phyloP scores from a whole-genome alignment of 2,797 vertebrate genomes.

The Balearica regulorum region DNA sequence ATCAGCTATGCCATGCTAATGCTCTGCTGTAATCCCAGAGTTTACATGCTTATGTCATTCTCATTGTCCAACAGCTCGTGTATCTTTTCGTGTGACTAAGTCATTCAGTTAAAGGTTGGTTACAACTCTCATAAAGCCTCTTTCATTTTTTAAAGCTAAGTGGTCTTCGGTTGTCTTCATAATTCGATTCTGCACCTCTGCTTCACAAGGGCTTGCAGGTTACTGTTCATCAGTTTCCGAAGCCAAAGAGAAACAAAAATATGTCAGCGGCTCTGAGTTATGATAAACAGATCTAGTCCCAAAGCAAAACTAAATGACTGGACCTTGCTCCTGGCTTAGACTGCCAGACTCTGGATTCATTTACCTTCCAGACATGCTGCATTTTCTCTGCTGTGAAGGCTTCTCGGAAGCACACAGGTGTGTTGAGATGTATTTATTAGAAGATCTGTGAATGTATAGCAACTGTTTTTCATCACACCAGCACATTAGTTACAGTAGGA shows the following conservation, averaged over 20 bases:
- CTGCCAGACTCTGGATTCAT: background rate
- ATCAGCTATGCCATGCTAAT: constrained; percentile 18
- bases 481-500: background rate
- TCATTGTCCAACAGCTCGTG: background rate
- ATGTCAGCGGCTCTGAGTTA: constrained; percentile 7
- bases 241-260: constrained; percentile 26
- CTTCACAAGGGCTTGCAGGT: background rate
- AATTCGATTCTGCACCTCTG: background rate
- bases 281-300: background rate
- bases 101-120: background rate
- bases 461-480: background rate
- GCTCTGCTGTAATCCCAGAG: background rate
- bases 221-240: background rate
- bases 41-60: background rate
- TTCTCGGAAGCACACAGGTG: background rate
- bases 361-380: background rate
- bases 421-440: background rate
- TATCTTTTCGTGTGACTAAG: background rate
- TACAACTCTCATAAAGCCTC: background rate
- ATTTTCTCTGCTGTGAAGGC: background rate
- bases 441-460: background rate
- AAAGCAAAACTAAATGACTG: background rate
- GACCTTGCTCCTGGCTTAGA: background rate
- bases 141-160: background rate
- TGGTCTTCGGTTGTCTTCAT: background rate